Base-by-base conservation (phyloP, 2,888 invertebrate genomes). In the Coelinius sp. region DNA sequence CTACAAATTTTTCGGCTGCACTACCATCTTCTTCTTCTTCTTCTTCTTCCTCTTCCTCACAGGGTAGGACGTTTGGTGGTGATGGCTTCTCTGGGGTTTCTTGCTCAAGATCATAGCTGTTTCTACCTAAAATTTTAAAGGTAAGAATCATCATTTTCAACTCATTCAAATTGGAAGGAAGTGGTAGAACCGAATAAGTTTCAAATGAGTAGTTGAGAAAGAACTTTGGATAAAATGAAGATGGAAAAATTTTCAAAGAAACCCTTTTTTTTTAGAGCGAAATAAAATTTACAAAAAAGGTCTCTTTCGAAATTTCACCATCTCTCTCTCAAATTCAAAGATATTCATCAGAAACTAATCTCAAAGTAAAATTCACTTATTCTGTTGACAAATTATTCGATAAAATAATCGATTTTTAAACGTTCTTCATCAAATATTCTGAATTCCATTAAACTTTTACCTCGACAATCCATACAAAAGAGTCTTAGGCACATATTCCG, bases 381-480 rank as follows among this genome's bases (percentile, higher is more conserved):
- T 31, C 4, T 31, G 5, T n/a, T n/a, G n/a, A n/a, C n/a, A n/a
- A n/a, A n/a, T n/a, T n/a, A n/a, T n/a, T n/a, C n/a, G n/a, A n/a
- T n/a, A n/a, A n/a, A n/a, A n/a, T n/a, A n/a, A n/a, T n/a, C n/a
- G n/a, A n/a, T n/a, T n/a, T n/a, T n/a, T n/a, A n/a, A n/a, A n/a
- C n/a, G n/a, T n/a, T n/a, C n/a, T n/a, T n/a, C n/a, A n/a, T n/a
- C n/a, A n/a, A n/a, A n/a, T 3, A 31, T 31, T 7, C 35, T 31
- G 46, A 46, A 52, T 24, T 24, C 20, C 24, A 12, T 25, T 53
- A 53, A 3, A 25, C 10, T n/a, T 53, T 53, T 56, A 90, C 90
- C 90, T 89, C 90, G 88, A 84, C 90, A 90, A 87, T 90, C 90
- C 78, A 90, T 88, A 85, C 90, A 90, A 81, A 90, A 88, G 75